Conservation (phyloP, 2,888 invertebrate genomes). For the Ametastegia equiseti region DNA sequence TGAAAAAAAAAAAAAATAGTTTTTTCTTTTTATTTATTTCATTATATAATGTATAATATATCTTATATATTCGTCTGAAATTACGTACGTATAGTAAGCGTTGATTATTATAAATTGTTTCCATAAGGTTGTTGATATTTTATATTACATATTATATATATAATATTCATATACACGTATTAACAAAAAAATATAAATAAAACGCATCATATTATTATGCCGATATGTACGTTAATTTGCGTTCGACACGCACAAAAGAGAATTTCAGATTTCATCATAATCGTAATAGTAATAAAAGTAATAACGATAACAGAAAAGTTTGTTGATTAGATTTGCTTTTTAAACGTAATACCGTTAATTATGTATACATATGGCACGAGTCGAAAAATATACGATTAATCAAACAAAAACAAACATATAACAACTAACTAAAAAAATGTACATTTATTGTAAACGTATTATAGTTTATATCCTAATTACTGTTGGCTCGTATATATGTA, state of each 20-base stretch:
- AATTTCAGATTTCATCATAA: neutral
- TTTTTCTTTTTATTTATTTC: neutral
- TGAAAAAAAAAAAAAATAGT: neutral
- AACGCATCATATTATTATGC: neutral
- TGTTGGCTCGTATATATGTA: slow-evolving; percentile 26
- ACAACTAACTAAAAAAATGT: neutral
- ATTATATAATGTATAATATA: too few relatives aligned
- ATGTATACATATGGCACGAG: slow-evolving; percentile 10
- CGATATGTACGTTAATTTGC: neutral
- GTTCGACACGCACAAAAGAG: neutral
- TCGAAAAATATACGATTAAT: slow-evolving; percentile 35
- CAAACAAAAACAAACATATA: neutral
- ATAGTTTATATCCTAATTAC: slow-evolving; percentile 27
- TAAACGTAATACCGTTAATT: neutral
- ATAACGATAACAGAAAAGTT: slow-evolving; percentile 16
- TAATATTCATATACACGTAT: neutral
- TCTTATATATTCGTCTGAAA: neutral
- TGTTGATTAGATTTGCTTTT: neutral
- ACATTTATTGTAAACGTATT: slow-evolving; percentile 23
- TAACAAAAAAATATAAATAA: too few relatives aligned
- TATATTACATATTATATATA: neutral
- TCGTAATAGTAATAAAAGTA: neutral
- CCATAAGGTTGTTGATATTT: too few relatives aligned
- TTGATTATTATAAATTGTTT: neutral
- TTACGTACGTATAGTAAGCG: neutral